phyloP scores from a whole-genome alignment of 1,140 invertebrate genomes.

The Rhagoletis pomonella region DNA sequence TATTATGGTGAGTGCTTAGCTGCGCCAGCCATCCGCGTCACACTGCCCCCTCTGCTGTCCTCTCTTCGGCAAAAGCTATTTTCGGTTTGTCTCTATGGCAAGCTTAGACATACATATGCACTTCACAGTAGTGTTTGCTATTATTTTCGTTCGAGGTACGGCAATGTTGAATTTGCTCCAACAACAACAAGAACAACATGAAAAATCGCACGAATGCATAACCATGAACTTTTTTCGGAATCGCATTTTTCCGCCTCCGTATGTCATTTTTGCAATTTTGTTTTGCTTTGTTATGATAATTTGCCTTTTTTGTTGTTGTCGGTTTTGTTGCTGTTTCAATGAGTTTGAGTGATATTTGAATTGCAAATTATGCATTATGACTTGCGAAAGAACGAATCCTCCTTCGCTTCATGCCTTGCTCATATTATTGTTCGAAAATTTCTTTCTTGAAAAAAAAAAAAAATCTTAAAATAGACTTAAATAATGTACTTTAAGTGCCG shows the following conservation, averaged over 20 bases:
- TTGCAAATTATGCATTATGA: conserved; percentile 73
- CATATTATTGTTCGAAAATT: not conserved
- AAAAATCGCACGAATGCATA: not conserved
- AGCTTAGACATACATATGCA: conserved; percentile 58
- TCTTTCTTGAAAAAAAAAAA: too few species aligned
- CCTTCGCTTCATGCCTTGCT: not conserved
- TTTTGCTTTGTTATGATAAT: conserved; percentile 18
- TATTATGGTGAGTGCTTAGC: conserved; percentile 6
- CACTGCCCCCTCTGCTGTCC: not conserved
- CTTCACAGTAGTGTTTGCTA: conserved; percentile 59
- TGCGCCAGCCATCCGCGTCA: not conserved
- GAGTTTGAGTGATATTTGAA: conserved; percentile 68
- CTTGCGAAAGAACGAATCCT: conserved; percentile 73
- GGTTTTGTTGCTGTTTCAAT: conserved; percentile 59
- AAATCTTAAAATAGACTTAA: too few species aligned
- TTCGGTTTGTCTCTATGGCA: conserved; percentile 57
- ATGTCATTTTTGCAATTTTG: conserved; percentile 58
- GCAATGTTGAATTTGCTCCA: not conserved
- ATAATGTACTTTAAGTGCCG: too few species aligned
- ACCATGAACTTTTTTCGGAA: not conserved
- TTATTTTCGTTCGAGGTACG: not conserved
- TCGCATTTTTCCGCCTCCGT: not conserved
- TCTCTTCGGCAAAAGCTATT: conserved; percentile 56
- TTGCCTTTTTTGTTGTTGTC: conserved; percentile 47
- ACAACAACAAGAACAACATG: not conserved